These are phyloP conservation scores for Acanthosepion pharaonis DNA, from an alignment of 2,888 invertebrate species.

Conservation along the genomic window DNA sequence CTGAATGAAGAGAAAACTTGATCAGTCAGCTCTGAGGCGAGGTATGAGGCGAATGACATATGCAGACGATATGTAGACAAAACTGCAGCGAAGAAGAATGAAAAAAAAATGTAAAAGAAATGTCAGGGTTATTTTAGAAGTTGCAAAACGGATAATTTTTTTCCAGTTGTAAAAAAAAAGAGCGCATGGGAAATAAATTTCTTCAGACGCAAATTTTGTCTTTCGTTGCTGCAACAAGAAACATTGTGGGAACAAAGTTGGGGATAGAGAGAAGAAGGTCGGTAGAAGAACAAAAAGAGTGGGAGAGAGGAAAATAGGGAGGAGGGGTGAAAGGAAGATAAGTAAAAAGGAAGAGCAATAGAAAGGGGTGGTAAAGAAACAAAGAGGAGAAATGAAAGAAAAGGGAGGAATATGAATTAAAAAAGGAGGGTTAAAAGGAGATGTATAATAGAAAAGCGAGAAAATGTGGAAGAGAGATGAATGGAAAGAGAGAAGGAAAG, in stretches of 20 bases:
- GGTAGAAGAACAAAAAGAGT: no score
- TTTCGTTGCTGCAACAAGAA: neutral
- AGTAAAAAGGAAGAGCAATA: no score
- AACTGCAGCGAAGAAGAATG: neutral
- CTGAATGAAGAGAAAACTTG: neutral
- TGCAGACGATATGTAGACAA: conserved; percentile 21
- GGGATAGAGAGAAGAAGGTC: neutral
- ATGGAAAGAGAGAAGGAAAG: neutral
- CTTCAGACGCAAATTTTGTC: neutral
- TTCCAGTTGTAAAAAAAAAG: neutral
- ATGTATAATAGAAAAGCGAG: neutral
- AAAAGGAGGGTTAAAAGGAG: neutral
- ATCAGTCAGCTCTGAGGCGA: neutral
- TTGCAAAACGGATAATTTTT: neutral
- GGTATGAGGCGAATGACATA: neutral
- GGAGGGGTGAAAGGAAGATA: no score
- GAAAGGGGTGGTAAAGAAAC: neutral
- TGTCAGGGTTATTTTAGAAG: neutral
- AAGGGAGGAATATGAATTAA: neutral
- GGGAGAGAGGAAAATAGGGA: no score
- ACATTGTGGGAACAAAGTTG: neutral
- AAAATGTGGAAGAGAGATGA: neutral
- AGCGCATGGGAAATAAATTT: neutral
- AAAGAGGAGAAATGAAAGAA: neutral
- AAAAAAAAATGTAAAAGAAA: neutral